These are phyloP conservation scores for Gandaritis pyraliata DNA, from an alignment of 2,888 invertebrate species.

Conservation along the genomic window DNA sequence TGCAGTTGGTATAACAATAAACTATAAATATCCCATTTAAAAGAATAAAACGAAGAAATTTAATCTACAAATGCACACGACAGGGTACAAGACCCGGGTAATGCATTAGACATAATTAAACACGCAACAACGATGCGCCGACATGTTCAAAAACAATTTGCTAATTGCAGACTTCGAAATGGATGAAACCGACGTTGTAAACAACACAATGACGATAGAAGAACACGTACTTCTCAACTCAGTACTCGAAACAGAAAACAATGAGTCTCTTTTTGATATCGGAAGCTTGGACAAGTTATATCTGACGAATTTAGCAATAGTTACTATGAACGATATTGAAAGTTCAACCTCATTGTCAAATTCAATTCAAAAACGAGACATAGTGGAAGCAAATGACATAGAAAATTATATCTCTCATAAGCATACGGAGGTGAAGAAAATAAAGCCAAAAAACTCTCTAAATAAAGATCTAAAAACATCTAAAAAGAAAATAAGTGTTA, in stretches of 20 bases:
- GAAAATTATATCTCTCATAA: constrained; percentile 23
- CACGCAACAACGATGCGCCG: constrained; percentile 34
- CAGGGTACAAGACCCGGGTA: constrained; percentile 13
- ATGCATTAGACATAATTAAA: constrained; percentile 31
- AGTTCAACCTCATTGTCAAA: constrained; percentile 48
- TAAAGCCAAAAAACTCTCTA: not conserved
- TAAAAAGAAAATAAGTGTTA: constrained; percentile 49
- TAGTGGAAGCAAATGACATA: constrained; percentile 42
- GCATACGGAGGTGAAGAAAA: constrained; percentile 7
- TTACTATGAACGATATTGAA: constrained; percentile 53
- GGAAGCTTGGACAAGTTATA: constrained; percentile 68
- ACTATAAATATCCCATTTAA: constrained; percentile 6
- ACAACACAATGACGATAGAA: constrained; percentile 57
- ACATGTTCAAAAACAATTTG: constrained; percentile 37
- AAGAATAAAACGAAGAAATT: constrained; percentile 9
- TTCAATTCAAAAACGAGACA: constrained; percentile 57
- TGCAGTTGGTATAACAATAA: constrained; percentile 3
- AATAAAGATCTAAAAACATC: constrained; percentile 21
- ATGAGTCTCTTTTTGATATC: constrained; percentile 53
- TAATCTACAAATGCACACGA: constrained; percentile 30
- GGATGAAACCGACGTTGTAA: constrained; percentile 49
- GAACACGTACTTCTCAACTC: constrained; percentile 63
- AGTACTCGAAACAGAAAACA: constrained; percentile 64
- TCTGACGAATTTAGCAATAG: constrained; percentile 65
- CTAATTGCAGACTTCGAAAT: constrained; percentile 60